Evolutionary conservation across 2,113 vertebrate genomes (phyloP), one percentile per base, ranked within the genome.

Genomic region (Capreolus pygargus): DNA sequence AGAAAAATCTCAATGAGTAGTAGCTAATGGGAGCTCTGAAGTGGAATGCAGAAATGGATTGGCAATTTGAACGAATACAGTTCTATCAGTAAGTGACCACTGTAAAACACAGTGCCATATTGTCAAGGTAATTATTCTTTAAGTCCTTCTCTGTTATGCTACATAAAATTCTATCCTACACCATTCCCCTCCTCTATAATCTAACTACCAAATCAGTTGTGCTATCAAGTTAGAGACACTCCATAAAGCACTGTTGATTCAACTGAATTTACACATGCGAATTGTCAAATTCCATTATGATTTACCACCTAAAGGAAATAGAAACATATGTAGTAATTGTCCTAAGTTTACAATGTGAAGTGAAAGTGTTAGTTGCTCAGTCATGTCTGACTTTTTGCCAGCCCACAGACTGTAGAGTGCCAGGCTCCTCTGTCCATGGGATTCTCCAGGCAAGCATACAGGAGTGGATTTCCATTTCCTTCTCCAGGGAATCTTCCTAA

Each of bases 51-150:
- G 33, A 86, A 78, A 64, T 39, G n/a, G 10, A 33, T 55, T 82
- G 92, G 57, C 79, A 90, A 36, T 85, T 47, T 55, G 27, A 95
- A 45, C 30, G 61, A 89, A 93, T 67, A 74, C 5, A 83, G 14
- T 83, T 45, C 78, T 82, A 89, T 91, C 15, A 83, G 12, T 84
- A 91, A 97, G 55, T 86, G 86, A 86, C 55, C 86, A 60, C 33
- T 95, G 50, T 91, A 96, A 91, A 86, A 70, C 6, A 43, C 36
- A 82, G 10, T 79, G 58, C 60, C 55, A 81, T 58, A 67, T 88
- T 93, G 50, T 60, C 60, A 54, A 19, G 23, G 45, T 78, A 82
- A 95, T 88, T 85, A 67, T 91, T 76, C 76, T 52, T 55, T 3
- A 45, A 70, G 55, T 36, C 12, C 9, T 54, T 76, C 12, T 55